Evolutionary conservation across 2,888 invertebrate species (phyloP), one percentile per base, ranked within the genome.

Genomic region (Diachrysia chrysitis): DNA sequence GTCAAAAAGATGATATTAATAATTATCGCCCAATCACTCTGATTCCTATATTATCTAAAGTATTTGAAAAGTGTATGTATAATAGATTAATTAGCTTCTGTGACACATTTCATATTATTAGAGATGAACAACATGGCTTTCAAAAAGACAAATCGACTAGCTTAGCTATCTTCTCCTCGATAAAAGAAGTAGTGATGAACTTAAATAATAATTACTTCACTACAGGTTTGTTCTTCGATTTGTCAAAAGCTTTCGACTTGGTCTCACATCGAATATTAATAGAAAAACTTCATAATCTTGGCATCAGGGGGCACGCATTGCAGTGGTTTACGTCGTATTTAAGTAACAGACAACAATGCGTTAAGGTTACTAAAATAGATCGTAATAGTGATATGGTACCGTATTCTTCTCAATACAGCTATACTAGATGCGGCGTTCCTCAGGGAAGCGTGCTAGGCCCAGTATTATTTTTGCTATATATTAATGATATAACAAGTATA

Each of bases 281-380:
- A 21, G 19, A 53, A 2, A 53, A 53, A 37, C 17, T 58, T 5
- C 17, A 56, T 5, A n/a, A 29, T n/a, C 1, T 17, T 35, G 35
- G 35, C 12, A 35, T 35, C 14, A 35, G 35, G 9, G 35, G 35
- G 9, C 35, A 9, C 14, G 35, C 10, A 35, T 9, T 35, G 2
- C 5, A 35, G 14, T 35, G 35, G 35, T 12, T 35, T 14, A 6
- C 35, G 35, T 35, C 60, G 14, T 60, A 60, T 51, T 23, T 61
- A 37, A 54, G 10, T 35, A 61, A 61, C n/a, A 35, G 61, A 54
- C 35, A 61, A 35, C 61, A 61, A 54, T 23, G 54, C 21, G 61
- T 61, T 42, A 42, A 25, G 14, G 14, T 61, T 29, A 21, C 5
- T 17, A 54, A 61, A 29, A 4, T 61, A 5, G 17, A 35, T 23